Base-by-base conservation (phyloP, 2,888 invertebrate genomes). In the Adineta ricciae region DNA sequence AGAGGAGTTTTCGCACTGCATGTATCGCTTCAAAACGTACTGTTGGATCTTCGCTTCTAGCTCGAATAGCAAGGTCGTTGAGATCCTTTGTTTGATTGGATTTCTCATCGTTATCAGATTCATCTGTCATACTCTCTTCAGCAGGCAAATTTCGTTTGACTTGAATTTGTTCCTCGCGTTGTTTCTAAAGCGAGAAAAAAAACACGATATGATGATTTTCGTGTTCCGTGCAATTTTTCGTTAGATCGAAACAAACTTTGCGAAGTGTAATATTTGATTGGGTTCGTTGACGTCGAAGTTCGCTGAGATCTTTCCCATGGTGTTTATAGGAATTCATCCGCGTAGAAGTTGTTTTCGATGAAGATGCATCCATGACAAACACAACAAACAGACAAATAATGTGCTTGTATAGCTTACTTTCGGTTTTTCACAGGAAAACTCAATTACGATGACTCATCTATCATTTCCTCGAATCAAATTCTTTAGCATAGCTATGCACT, bases 21-120 rank as follows among this genome's bases (percentile, higher is more conserved):
- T 41, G 38, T 41, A 78, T n/a, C 38, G 78, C 78, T 16, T 78
- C 78, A 41, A 78, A 41, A 78, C 78, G 78, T 78, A 78, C n/a
- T 78, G 38, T 38, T 78, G 41, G 41, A 78, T 78, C 78, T n/a
- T 38, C 38, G 41, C 78, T 78, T 78, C 41, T 78, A n/a, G 78
- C 41, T 78, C 41, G 38, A 41, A n/a, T n/a, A 78, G 32, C 78
- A 78, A 78, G 38, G n/a, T 78, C 78, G 41, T 78, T 41, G n/a
- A 78, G 41, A 32, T 64, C 27, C 14, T 5, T 32, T 32, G 2
- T 16, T 32, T 19, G 27, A 41, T 9, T 78, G 38, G 38, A 41
- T 78, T 41, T 21, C 24, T 41, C 24, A 78, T 41, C 78, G 3
- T 78, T 41, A 24, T 78, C 78, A 4, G 78, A 78, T 41, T 4